These are phyloP conservation scores for Stichopus horrens DNA, from an alignment of 53 echinoderm and acorn worm species.

Conservation along the genomic window DNA sequence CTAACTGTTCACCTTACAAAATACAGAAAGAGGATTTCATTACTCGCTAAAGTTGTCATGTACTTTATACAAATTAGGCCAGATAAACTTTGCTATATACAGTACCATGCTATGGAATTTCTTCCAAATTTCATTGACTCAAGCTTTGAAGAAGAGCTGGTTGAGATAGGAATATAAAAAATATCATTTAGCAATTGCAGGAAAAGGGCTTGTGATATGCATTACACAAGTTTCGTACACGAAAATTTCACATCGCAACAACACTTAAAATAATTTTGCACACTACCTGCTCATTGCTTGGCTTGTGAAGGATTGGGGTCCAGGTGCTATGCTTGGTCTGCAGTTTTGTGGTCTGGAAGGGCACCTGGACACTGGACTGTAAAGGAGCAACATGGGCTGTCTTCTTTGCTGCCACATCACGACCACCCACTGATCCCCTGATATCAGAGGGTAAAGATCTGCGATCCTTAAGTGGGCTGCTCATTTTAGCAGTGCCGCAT, in stretches of 20 bases:
- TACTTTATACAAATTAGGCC: too few species aligned
- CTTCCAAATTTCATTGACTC: too few species aligned
- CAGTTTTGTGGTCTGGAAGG: conserved; percentile 76
- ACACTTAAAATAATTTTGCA: neutral
- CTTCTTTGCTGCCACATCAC: conserved; percentile 38
- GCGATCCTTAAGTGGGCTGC: neutral
- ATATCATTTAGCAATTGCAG: too few species aligned
- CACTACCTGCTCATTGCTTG: conserved; percentile 86
- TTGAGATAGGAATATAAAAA: too few species aligned
- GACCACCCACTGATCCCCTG: neutral
- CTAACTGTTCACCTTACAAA: too few species aligned
- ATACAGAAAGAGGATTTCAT: too few species aligned
- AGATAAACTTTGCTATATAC: too few species aligned
- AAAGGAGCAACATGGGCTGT: conserved; percentile 59
- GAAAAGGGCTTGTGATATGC: too few species aligned
- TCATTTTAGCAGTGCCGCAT: neutral
- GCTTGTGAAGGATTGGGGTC: conserved; percentile 88
- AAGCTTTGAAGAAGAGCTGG: too few species aligned
- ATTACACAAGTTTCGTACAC: neutral
- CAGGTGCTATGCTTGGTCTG: conserved; percentile 78
- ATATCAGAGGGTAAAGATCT: neutral
- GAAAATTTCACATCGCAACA: neutral
- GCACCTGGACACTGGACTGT: conserved; percentile 31
- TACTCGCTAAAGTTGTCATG: too few species aligned
- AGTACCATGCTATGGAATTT: too few species aligned